Conservation (phyloP, 2,113 vertebrate genomes). For the Cercocebus atys region DNA sequence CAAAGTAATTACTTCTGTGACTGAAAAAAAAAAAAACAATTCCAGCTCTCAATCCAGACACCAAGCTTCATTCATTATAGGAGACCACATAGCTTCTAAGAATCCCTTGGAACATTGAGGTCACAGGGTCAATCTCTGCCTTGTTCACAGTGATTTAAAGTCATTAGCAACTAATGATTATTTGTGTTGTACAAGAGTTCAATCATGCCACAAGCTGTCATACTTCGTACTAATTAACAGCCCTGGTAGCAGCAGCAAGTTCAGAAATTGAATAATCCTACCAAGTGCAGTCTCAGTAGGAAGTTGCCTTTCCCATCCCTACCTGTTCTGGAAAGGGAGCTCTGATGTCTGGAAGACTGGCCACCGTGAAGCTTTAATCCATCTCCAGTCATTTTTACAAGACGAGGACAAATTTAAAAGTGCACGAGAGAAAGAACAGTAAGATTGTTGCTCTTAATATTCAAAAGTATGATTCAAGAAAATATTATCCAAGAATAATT, state of each 20-base stretch:
- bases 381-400: background rate
- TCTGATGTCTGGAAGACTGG: background rate
- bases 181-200: conserved; percentile 65
- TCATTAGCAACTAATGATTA: conserved; percentile 70
- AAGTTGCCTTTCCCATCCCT: background rate
- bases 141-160: conserved; percentile 65
- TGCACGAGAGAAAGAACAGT: background rate
- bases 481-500: conserved; percentile 59
- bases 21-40: background rate
- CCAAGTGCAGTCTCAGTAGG: background rate
- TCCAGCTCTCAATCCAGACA: background rate
- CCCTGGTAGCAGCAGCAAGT: conserved; percentile 39
- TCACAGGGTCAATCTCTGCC: conserved; percentile 39
- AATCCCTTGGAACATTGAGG: conserved; percentile 13
- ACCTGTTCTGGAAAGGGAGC: background rate
- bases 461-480: conserved; percentile 54
- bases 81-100: background rate
- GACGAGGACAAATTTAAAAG: background rate
- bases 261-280: conserved; percentile 32
- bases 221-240: conserved; percentile 64
- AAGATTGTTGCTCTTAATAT: conserved; percentile 14
- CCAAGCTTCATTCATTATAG: background rate
- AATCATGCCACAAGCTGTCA: conserved; percentile 62
- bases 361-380: background rate
- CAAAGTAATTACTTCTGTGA: background rate